These are phyloP conservation scores for Noctua janthina DNA, from an alignment of 2,888 invertebrate species.

Conservation along the genomic window DNA sequence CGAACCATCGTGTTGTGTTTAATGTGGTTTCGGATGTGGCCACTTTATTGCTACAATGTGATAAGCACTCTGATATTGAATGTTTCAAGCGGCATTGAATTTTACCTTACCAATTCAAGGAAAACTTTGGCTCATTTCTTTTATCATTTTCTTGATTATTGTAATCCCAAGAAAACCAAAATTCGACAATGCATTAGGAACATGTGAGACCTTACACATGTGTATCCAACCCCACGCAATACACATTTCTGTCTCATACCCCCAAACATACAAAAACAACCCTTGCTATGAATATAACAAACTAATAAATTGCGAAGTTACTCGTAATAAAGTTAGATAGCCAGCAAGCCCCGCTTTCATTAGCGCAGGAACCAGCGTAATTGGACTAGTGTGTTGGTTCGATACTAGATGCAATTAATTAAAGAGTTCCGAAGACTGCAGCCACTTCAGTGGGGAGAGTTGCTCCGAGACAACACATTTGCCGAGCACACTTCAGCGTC, in stretches of 20 bases:
- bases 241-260: not conserved
- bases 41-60: slow-evolving; percentile 62
- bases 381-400: slow-evolving; percentile 42
- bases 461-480: slow-evolving; percentile 35
- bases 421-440: slow-evolving; percentile 50
- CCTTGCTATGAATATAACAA: slow-evolving; percentile 2
- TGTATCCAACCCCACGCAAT: not conserved
- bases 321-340: slow-evolving; percentile 27
- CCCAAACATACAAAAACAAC: not conserved
- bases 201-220: not conserved
- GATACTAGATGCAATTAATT: slow-evolving; percentile 56
- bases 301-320: slow-evolving; percentile 35
- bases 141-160: not conserved
- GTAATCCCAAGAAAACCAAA: not conserved
- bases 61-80: slow-evolving; percentile 59
- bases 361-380: slow-evolving; percentile 37
- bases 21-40: slow-evolving; percentile 65
- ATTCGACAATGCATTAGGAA: not conserved
- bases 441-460: slow-evolving; percentile 35
- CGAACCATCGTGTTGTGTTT: slow-evolving; percentile 58
- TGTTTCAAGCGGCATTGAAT: slow-evolving; percentile 36
- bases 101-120: not conserved
- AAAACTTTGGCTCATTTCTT: not conserved
- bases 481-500: slow-evolving; percentile 11
- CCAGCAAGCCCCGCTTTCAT: slow-evolving; percentile 37